Evolutionary conservation across 2,888 invertebrate genomes (phyloP).

Genomic region (Meiosimyza platycephala): DNA sequence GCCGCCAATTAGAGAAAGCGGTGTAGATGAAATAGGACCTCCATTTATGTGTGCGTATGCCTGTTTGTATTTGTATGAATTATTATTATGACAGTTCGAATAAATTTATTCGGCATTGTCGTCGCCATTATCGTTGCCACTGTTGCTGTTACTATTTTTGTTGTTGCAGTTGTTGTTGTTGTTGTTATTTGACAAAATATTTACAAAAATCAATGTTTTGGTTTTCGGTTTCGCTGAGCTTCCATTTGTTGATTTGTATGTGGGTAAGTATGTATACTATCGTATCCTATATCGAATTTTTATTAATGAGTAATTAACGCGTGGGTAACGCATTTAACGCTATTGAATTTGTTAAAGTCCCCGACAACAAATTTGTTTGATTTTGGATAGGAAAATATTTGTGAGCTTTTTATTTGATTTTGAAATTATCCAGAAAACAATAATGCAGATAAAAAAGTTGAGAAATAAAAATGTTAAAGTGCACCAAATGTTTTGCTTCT

Average conservation of each 20-base stretch:
- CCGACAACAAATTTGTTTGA: too few relatives aligned
- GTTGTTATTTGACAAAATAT: neutral
- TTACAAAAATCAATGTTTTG: slow-evolving; percentile 22
- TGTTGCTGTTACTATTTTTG: neutral
- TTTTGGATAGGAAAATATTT: too few relatives aligned
- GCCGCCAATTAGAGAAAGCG: slow-evolving; percentile 13
- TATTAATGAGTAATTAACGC: slow-evolving; percentile 20
- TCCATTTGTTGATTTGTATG: neutral
- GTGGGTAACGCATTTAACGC: slow-evolving; percentile 4
- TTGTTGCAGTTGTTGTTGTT: slow-evolving; percentile 6
- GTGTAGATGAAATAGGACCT: neutral
- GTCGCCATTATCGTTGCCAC: slow-evolving; percentile 11
- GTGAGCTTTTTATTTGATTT: too few relatives aligned
- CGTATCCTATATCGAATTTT: neutral
- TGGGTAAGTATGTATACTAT: neutral
- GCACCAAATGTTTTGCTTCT: too few relatives aligned
- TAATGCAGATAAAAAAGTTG: too few relatives aligned
- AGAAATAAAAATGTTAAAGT: too few relatives aligned
- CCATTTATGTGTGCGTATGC: neutral
- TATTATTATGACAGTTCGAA: slow-evolving; percentile 16
- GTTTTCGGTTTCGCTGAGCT: slow-evolving; percentile 4
- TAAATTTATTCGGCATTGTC: slow-evolving; percentile 4
- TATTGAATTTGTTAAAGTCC: neutral
- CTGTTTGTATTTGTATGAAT: slow-evolving; percentile 8
- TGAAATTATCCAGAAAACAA: too few relatives aligned